Conservation (phyloP, 2,797 vertebrate genomes). For the Sebastes matsubarae region DNA sequence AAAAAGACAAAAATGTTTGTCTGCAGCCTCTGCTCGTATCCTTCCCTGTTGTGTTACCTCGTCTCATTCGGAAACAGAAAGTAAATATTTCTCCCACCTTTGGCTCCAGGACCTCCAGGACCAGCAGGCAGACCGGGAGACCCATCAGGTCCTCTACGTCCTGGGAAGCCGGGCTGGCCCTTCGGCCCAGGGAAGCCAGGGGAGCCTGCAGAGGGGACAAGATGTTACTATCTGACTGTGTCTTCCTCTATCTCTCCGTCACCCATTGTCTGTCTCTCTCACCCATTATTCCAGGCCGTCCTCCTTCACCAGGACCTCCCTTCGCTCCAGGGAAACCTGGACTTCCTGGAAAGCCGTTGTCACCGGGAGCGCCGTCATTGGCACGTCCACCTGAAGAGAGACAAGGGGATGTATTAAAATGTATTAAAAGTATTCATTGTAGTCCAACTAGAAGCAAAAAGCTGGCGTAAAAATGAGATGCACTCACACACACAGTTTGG, state of each 20-base stretch:
- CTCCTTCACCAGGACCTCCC: constrained; percentile 86
- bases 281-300: constrained; percentile 88
- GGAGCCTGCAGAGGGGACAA: constrained; percentile 74
- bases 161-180: constrained; percentile 84
- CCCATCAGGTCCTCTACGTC: constrained; percentile 84
- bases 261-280: constrained; percentile 9
- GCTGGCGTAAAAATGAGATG: no score
- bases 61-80: not conserved
- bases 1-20: constrained; percentile 2
- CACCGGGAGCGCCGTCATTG: constrained; percentile 83
- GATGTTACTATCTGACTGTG: not conserved
- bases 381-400: constrained; percentile 81
- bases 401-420: not conserved
- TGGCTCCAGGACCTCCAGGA: constrained; percentile 82
- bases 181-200: constrained; percentile 83
- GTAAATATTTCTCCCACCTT: constrained; percentile 80
- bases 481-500: no score
- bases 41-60: not conserved
- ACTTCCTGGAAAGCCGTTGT: constrained; percentile 84
- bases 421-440: no score
- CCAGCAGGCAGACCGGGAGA: constrained; percentile 77
- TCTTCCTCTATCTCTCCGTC: not conserved
- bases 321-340: constrained; percentile 83
- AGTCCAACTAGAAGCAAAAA: no score
- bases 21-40: not conserved